Evolutionary conservation across 2,113 vertebrate genomes (phyloP), one percentile per base, ranked within the genome.

Genomic region (Barbus barbus): DNA sequence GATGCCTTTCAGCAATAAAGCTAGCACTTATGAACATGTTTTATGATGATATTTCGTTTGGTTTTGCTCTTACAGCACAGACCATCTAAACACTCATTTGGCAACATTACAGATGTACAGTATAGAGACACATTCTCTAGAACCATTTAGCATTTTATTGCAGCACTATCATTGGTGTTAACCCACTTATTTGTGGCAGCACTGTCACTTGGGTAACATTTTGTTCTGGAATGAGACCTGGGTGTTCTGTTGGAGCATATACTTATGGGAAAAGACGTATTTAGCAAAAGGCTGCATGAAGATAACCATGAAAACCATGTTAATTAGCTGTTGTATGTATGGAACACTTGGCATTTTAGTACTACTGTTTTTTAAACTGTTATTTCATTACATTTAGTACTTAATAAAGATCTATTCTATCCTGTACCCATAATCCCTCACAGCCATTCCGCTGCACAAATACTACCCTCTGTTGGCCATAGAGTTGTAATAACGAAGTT

Each of bases 1-100:
- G 48, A 44, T 16, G 56, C 53, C 28, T 56, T 56, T 56, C 41
- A 86, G 85, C 85, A 84, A 61, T 86, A 81, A 74, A 61, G 20
- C 58, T 78, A 84, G 82, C 85, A 76, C 76, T 81, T 84, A 69
- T 4, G 1, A 46, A 58, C 38, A 48, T 48, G 18, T 60, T 73
- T 73, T 53, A 60, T 20, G 20, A 78, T 78, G 60, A 63, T 31
- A 14, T 65, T 51, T n/a, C n/a, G n/a, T n/a, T 65, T 65, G 61
- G 14, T 31, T 63, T 31, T 63, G 26, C 26, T 65, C 3, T 18
- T 65, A 33, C 14, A 31, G 61, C 26, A 31, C 16, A 31, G 26
- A 65, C 18, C 28, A 31, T 28, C 28, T 65, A 33, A 65, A 31
- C 28, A 31, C 26, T 65, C 14, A 63, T 28, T 28, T 65, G 61